Percentiles rank a stretch among this genome's conserved stretches.
phyloP scores from a whole-genome alignment of 2,888 invertebrate genomes.

The Acanthosepion pharaonis region DNA sequence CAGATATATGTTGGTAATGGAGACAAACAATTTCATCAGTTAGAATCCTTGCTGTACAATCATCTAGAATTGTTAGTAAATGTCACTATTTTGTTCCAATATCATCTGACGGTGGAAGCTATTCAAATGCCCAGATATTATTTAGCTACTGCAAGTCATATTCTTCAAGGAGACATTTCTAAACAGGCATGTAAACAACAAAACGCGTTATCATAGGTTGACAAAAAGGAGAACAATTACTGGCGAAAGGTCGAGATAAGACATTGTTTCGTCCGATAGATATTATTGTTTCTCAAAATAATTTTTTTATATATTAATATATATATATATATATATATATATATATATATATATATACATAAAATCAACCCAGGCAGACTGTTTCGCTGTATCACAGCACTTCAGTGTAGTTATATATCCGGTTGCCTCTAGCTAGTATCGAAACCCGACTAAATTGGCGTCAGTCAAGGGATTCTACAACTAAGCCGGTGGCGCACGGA shows the following conservation, averaged over 20 bases:
- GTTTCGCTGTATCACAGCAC: too few relatives aligned
- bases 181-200: slow-evolving; percentile 65
- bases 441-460: too few relatives aligned
- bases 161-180: slow-evolving; percentile 61
- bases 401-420: too few relatives aligned
- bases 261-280: slow-evolving; percentile 93
- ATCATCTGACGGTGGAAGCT: slow-evolving; percentile 85
- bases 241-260: slow-evolving; percentile 91
- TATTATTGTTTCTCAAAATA: slow-evolving; percentile 85
- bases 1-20: slow-evolving; percentile 86
- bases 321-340: too few relatives aligned
- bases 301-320: background rate
- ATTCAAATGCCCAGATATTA: slow-evolving; percentile 83
- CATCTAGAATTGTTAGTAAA: slow-evolving; percentile 92
- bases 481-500: too few relatives aligned
- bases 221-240: slow-evolving; percentile 80
- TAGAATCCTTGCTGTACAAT: slow-evolving; percentile 85
- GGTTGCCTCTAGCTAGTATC: too few relatives aligned
- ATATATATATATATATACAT: too few relatives aligned
- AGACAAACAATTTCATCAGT: slow-evolving; percentile 84
- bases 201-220: slow-evolving; percentile 61
- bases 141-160: slow-evolving; percentile 77
- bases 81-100: slow-evolving; percentile 91
- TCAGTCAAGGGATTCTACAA: too few relatives aligned
- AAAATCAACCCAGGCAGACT: too few relatives aligned